A percentile compares a stretch with the other conserved stretches of the same genome.
Evolutionary conservation across 2,888 invertebrate genomes (phyloP).

Genomic region (Pyrrhia umbra): DNA sequence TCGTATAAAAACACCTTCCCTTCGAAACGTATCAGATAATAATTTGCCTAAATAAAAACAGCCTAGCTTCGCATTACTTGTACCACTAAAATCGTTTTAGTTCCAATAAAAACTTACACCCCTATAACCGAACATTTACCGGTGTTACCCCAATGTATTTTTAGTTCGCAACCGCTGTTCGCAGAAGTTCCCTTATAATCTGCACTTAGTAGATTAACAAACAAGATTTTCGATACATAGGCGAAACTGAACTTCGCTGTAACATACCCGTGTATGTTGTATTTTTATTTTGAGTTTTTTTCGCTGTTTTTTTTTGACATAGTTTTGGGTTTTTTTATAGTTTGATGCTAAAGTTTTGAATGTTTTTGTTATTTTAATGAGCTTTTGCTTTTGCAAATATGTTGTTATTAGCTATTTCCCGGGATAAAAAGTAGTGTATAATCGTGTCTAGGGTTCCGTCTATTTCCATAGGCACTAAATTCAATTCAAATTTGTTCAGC

Average conservation of each 20-base stretch:
- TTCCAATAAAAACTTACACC: constrained; percentile 39
- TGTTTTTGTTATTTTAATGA: neutral
- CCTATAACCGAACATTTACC: constrained; percentile 22
- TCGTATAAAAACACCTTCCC: too few species aligned
- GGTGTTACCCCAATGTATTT: constrained; percentile 40
- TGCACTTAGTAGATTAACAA: constrained; percentile 67
- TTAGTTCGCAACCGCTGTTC: constrained; percentile 31
- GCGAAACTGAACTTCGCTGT: constrained; percentile 36
- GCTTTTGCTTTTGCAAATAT: too few species aligned
- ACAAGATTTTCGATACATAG: constrained; percentile 53
- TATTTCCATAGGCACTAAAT: too few species aligned
- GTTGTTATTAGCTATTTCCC: too few species aligned
- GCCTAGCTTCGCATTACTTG: neutral
- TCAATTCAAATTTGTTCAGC: too few species aligned
- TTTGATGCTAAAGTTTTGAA: neutral
- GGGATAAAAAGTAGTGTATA: too few species aligned
- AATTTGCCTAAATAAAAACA: neutral
- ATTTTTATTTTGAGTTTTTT: constrained; percentile 46
- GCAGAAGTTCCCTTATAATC: constrained; percentile 57
- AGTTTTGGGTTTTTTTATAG: constrained; percentile 20
- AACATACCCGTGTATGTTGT: constrained; percentile 30
- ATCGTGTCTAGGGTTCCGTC: too few species aligned
- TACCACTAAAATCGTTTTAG: constrained; percentile 15
- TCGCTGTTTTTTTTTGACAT: neutral
- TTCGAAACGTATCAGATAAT: too few species aligned